These are phyloP conservation scores for Hirundichthys speculiger DNA, from an alignment of 2,113 vertebrate genomes.

Conservation along the genomic window DNA sequence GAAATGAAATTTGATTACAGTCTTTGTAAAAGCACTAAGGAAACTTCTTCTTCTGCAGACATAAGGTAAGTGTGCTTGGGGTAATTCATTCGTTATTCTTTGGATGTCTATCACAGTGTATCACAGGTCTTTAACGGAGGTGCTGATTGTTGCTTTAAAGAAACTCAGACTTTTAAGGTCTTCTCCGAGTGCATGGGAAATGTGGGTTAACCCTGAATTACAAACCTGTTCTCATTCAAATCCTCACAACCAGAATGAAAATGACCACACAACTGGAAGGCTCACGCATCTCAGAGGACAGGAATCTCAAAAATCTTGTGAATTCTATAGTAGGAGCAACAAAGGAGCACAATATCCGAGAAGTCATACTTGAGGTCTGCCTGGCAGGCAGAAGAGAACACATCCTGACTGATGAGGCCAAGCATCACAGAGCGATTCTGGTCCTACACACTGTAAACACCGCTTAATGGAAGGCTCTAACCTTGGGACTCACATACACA, in stretches of 20 bases:
- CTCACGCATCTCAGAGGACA: constrained; percentile 26
- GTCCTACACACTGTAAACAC: constrained; percentile 67
- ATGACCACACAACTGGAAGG: constrained; percentile 20
- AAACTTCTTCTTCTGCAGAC: no score
- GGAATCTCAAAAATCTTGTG: constrained; percentile 48
- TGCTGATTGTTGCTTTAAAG: no score
- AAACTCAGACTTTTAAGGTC: no score
- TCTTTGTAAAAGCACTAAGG: no score
- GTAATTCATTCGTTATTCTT: no score
- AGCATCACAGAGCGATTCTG: constrained; percentile 42
- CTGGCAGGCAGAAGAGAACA: constrained; percentile 29
- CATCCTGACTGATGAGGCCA: constrained; percentile 54
- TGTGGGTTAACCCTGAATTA: no score
- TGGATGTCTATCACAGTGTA: no score
- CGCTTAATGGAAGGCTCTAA: constrained; percentile 59
- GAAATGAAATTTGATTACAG: neutral
- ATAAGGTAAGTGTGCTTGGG: no score
- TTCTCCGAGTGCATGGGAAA: no score
- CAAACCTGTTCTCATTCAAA: no score
- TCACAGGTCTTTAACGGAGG: no score
- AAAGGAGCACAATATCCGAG: constrained; percentile 53
- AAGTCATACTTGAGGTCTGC: constrained; percentile 26
- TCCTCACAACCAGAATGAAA: neutral
- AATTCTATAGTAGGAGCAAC: constrained; percentile 34
- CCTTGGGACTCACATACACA: constrained; percentile 7